These are phyloP conservation scores for Horisme vitalbata DNA, from an alignment of 2,888 invertebrate species.

Conservation along the genomic window DNA sequence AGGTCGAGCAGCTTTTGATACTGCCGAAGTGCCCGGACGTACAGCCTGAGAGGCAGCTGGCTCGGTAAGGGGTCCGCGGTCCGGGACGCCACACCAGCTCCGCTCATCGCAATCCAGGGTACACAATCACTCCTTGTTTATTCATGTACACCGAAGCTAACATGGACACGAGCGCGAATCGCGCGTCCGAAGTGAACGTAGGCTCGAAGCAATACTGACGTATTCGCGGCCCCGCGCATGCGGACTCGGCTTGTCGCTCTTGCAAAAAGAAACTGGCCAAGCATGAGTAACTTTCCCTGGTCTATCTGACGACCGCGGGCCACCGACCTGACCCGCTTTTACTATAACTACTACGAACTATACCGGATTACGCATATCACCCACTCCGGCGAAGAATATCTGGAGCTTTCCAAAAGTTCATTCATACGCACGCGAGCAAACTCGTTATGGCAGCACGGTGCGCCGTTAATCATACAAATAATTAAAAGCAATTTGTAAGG, in stretches of 20 bases:
- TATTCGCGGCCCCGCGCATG: conserved; percentile 65
- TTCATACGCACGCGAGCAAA: conserved; percentile 4
- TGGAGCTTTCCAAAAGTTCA: conserved; percentile 35
- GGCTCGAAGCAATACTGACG: conserved; percentile 75
- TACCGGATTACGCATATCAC: conserved; percentile 31
- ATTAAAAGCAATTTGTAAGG: conserved; percentile 17
- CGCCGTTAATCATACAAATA: conserved; percentile 15
- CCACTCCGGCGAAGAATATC: conserved; percentile 14
- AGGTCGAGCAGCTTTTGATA: conserved; percentile 84
- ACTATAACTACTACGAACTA: conserved; percentile 43
- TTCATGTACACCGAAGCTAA: conserved; percentile 58
- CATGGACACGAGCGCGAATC: conserved; percentile 60
- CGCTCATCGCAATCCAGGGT: conserved; percentile 61
- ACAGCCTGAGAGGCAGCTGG: conserved; percentile 77
- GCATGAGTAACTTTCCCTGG: conserved; percentile 72
- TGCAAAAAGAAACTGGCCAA: conserved; percentile 72
- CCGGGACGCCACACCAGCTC: conserved; percentile 69
- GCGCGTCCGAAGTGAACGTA: conserved; percentile 82
- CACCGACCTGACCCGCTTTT: conserved; percentile 75
- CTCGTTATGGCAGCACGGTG: conserved; percentile 8
- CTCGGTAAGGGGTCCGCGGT: conserved; percentile 54
- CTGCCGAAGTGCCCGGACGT: conserved; percentile 84
- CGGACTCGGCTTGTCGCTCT: conserved; percentile 58
- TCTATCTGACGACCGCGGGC: conserved; percentile 42
- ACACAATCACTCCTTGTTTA: conserved; percentile 57